Evolutionary conservation across 2,113 vertebrate species (phyloP), one percentile per base, ranked within the genome.

Genomic region (Agelaius tricolor): DNA sequence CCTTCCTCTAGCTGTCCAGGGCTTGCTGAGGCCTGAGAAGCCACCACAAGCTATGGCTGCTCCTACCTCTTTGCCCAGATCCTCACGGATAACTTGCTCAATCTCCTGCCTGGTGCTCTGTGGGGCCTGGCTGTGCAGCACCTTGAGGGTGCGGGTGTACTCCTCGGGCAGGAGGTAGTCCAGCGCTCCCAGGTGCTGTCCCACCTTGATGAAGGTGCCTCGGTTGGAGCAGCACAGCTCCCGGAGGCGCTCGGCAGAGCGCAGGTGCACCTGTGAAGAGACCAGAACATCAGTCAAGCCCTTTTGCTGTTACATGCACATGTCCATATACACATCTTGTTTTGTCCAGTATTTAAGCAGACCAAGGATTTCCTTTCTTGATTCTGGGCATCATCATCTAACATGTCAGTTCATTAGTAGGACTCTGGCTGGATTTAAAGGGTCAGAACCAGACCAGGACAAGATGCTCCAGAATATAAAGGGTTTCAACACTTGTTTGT

Each of bases 141-240:
- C 98, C 96, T 98, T 99, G 91, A 99, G 98, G 0, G 99, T 99
- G 96, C 98, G 98, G 21, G 99, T 99, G 97, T 99, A 99, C 96
- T 99, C 99, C 78, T 98, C 98, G 0, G 99, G 99, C 72, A 99
- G 97, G 76, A 99, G 98, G 96, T 99, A 99, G 87, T 99, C 99
- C 76, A 99, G 98, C 1, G 99, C 99, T 9, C 99, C 99, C 30
- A 99, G 97, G 96, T 99, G 99, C 97, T 99, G 99, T 15, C 99
- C 99, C 92, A 99, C 99, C 97, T 99, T 99, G 97, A 99, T 99
- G 97, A 99, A 99, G 13, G 99, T 99, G 72, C 99, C 99, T 84
- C 99, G 95, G 97, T 99, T 99, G 92, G 98, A 98, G n/a, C 99
- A 99, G 97, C 99, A 99, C 93, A 99, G 96, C 73, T 99, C 98